phyloP scores from a whole-genome alignment of 1,140 invertebrate genomes.

The Trissolcus basalis region DNA sequence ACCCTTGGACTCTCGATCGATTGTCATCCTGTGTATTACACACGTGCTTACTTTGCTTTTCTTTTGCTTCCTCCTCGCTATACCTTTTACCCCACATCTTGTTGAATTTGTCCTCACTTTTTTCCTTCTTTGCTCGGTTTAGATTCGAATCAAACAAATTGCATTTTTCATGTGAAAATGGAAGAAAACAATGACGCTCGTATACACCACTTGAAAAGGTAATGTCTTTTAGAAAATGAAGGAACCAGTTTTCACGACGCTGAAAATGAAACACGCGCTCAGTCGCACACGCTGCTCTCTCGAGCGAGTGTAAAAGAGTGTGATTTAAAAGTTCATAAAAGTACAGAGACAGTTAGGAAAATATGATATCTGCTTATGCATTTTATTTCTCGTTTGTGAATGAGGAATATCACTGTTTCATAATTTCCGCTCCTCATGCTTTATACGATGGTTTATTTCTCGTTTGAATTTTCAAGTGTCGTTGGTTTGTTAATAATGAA shows the following conservation, averaged over 20 bases:
- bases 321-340: constrained; percentile 49
- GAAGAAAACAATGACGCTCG: constrained; percentile 29
- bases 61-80: neutral
- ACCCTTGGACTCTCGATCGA: constrained; percentile 13
- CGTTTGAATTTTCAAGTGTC: no score
- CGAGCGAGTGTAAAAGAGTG: constrained; percentile 16
- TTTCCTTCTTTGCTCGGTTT: no score
- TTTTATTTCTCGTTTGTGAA: constrained; percentile 20
- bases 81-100: no score
- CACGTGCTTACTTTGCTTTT: constrained; percentile 3
- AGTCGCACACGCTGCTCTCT: constrained; percentile 1
- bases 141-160: constrained; percentile 27
- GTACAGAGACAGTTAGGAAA: constrained; percentile 31
- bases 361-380: constrained; percentile 30
- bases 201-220: constrained; percentile 22
- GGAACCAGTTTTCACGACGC: constrained; percentile 26
- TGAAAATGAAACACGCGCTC: constrained; percentile 11
- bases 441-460: no score
- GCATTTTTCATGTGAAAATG: constrained; percentile 29
- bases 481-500: no score
- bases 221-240: constrained; percentile 23
- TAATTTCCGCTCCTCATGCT: no score
- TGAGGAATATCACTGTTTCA: neutral
- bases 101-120: no score
- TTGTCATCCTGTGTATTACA: constrained; percentile 25